These are phyloP conservation scores for Gila orcuttii DNA, from an alignment of 2,113 vertebrate species.

Conservation along the genomic window DNA sequence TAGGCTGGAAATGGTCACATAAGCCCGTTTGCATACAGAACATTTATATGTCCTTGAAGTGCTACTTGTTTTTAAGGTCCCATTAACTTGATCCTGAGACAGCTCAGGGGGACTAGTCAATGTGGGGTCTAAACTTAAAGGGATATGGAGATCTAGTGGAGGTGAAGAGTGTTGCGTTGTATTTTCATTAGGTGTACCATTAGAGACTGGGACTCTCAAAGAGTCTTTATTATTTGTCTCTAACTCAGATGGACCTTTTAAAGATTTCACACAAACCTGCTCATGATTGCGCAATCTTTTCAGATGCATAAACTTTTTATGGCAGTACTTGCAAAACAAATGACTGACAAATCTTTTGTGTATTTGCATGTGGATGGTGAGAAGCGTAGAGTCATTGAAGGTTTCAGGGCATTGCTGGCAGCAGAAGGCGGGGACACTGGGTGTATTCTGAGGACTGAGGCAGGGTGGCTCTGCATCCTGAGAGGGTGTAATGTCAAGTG, in stretches of 20 bases:
- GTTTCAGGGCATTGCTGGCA: conserved; percentile 86
- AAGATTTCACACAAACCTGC: conserved; percentile 77
- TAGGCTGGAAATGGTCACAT: conserved; percentile 93
- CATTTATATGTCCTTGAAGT: conserved; percentile 90
- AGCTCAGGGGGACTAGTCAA: conserved; percentile 27
- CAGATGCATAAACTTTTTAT: conserved; percentile 87
- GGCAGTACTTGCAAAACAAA: conserved; percentile 89
- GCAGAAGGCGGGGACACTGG: conserved; percentile 73
- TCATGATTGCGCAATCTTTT: conserved; percentile 89
- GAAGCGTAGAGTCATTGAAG: conserved; percentile 80
- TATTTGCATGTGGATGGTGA: conserved; percentile 82
- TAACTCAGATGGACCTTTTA: conserved; percentile 59
- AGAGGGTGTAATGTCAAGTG: conserved; percentile 54
- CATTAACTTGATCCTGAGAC: conserved; percentile 66
- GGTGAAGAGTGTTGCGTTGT: conserved; percentile 28
- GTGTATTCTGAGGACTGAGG: conserved; percentile 69
- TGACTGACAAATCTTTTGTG: conserved; percentile 85
- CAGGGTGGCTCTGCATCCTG: conserved; percentile 69
- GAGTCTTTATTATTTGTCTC: conserved; percentile 57
- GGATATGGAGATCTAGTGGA: conserved; percentile 39
- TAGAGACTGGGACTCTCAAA: conserved; percentile 47
- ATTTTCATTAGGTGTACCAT: conserved; percentile 42
- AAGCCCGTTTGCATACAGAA: conserved; percentile 91
- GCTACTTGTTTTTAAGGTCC: conserved; percentile 79
- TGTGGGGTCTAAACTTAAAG: conserved; percentile 44